phyloP scores from a whole-genome alignment of 2,113 vertebrate genomes.

The Cynocephalus volans region DNA sequence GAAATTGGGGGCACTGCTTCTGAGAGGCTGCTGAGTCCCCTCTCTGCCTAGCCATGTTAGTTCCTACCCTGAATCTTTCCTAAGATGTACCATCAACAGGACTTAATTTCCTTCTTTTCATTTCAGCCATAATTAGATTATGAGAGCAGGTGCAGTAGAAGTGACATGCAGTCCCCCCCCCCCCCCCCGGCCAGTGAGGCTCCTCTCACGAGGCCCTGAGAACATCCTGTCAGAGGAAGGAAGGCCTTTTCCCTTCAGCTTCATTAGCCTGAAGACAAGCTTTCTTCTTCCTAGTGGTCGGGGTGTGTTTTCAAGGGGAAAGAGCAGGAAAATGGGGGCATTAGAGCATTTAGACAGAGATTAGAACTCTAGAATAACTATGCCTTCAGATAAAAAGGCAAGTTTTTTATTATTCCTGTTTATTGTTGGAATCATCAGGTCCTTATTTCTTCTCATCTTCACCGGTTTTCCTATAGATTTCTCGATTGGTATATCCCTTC shows the following conservation, averaged over 20 bases:
- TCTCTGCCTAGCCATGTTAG: background rate
- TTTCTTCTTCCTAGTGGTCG: background rate
- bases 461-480: background rate
- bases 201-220: background rate
- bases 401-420: background rate
- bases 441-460: background rate
- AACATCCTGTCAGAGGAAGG: background rate
- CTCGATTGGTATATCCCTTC: background rate
- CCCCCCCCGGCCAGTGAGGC: background rate
- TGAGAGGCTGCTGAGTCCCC: background rate
- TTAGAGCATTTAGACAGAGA: background rate
- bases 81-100: background rate
- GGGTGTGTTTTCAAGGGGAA: background rate
- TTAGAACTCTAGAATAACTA: background rate
- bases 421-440: background rate
- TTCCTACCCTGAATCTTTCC: background rate
- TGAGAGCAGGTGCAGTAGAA: constrained; percentile 10
- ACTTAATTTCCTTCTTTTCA: constrained; percentile 19
- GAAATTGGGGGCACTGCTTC: background rate
- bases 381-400: background rate
- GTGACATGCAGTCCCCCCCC: background rate
- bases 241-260: constrained; percentile 13
- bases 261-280: background rate
- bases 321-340: background rate
- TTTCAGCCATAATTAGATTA: background rate